Base-by-base conservation (phyloP, 2,888 invertebrate species). In the Leucoma salicis region DNA sequence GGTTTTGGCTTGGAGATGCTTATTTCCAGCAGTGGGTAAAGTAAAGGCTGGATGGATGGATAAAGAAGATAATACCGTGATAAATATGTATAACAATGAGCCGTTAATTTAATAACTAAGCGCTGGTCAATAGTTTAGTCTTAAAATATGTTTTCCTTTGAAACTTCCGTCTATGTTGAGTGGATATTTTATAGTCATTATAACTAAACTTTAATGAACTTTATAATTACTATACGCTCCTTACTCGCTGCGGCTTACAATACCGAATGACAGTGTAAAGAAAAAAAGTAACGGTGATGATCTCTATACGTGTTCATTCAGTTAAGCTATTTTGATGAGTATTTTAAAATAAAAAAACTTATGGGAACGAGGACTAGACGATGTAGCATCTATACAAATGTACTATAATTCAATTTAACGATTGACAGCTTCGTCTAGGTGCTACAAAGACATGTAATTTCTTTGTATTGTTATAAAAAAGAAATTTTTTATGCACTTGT, bases 261-360 rank as follows among this genome's bases (percentile, higher is more conserved):
- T 39, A 31, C 28, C 18, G 12, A 40, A 35, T 42, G 36, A 25
- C n/a, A n/a, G n/a, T n/a, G 45, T 47, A 34, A 49, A 35, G 18
- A 21, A 39, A 47, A 45, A 47, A 29, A 44, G 28, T 37, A 42
- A 60, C 57, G 31, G 49, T 45, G 31, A 25, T 29, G 18, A 31
- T 35, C 10, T 18, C 35, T 42, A 29, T 55, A 44, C 16, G 15
- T 27, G 32, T 16, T 33, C 43, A 31, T 39, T 59, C 52, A 29
- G 40, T 27, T 46, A 37, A 49, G 36, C 36, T 55, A 15, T 43
- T 59, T 57, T 60, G 45, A 59, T 55, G 37, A 57, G 29, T 18
- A 35, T 10, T 11, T 8, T 6, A 12, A 14, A 3, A 29, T 29
- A 43, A 46, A 52, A 46, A 58, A 37, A 18, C 21, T 49, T 35